Percentiles rank a stretch among this genome's conserved stretches.
These are phyloP conservation scores for Arothron firmamentum DNA, from an alignment of 2,113 vertebrate species.

Conservation along the genomic window DNA sequence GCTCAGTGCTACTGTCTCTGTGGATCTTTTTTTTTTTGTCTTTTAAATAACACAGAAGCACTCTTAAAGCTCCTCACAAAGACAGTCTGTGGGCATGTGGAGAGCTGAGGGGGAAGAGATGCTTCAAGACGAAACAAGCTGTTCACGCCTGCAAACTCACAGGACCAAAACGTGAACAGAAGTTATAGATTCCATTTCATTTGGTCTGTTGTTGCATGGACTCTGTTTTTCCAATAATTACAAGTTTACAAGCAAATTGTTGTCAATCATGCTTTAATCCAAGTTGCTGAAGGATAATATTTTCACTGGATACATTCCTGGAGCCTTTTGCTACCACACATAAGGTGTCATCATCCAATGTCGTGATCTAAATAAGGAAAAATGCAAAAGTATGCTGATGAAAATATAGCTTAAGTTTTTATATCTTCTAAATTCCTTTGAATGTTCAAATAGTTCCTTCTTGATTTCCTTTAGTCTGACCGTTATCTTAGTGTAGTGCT, in stretches of 20 bases:
- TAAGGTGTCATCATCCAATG: conserved; percentile 42
- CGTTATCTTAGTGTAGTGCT: too few relatives aligned
- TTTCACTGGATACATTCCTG: conserved; percentile 22
- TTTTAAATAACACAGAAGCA: conserved; percentile 42
- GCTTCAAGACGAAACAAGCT: conserved; percentile 47
- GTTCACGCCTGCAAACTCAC: conserved; percentile 23
- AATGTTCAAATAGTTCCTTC: too few relatives aligned
- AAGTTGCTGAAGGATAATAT: conserved; percentile 22
- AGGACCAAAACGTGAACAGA: too few relatives aligned
- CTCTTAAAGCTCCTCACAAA: conserved; percentile 55
- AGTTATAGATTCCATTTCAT: conserved; percentile 7
- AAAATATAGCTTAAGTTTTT: too few relatives aligned
- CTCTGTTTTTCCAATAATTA: background rate
- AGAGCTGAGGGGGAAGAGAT: conserved; percentile 44
- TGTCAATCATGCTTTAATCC: conserved; percentile 3
- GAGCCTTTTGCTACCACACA: conserved; percentile 39
- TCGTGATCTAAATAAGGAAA: conserved; percentile 22
- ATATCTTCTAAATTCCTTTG: too few relatives aligned
- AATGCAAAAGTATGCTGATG: conserved; percentile 4
- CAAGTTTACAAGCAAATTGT: background rate
- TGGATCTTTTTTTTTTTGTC: conserved; percentile 14
- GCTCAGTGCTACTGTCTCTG: conserved; percentile 53
- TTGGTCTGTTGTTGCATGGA: background rate
- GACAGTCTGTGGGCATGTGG: conserved; percentile 42
- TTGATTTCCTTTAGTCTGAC: too few relatives aligned